Base-by-base conservation (phyloP, 2,797 vertebrate genomes). In the Acipenser transmontanus region DNA sequence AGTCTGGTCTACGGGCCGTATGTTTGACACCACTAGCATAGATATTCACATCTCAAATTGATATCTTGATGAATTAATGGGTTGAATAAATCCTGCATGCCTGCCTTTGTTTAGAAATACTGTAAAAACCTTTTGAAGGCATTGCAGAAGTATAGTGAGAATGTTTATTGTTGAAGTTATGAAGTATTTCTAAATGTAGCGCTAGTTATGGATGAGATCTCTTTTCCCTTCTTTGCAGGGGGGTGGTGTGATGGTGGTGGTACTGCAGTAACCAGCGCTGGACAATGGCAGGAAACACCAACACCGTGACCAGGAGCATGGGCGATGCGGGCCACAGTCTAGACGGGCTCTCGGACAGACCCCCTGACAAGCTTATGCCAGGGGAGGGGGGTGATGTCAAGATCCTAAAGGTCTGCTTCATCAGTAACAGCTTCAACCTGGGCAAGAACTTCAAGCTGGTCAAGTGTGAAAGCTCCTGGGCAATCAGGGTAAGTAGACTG, bases 371-470 rank as follows among this genome's bases (percentile, higher is more conserved):
- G 6, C 47, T 20, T 8, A 61, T 8, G 10, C 65, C 67, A 10
- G 87, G 80, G 8, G 93, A 93, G 0, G 91, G 85, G 69, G 91
- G 91, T 5, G 85, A 90, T 0, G 73, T 88, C 66, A 91, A 96
- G 70, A 98, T 98, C 81, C 91, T 98, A 70, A 98, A 98, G 85
- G 94, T 98, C 64, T 98, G 96, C 72, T 97, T 98, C 84, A 91
- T 91, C 73, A 96, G 91, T 83, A 97, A 91, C 90, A 97, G 90
- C 76, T 88, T 86, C 85, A 95, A 92, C 77, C 82, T 93, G 34
- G 91, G 93, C 70, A 98, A 93, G 83, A 96, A 98, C 87, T 98
- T 98, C 85, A 98, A 97, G 78, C 81, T 98, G 77, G 94, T 98
- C 50, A 98, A 97, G 80, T 98, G 96, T 75, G 87, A 93, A 50